These are phyloP conservation scores for Argya squamiceps DNA, from an alignment of 2,797 vertebrate species.

Conservation along the genomic window DNA sequence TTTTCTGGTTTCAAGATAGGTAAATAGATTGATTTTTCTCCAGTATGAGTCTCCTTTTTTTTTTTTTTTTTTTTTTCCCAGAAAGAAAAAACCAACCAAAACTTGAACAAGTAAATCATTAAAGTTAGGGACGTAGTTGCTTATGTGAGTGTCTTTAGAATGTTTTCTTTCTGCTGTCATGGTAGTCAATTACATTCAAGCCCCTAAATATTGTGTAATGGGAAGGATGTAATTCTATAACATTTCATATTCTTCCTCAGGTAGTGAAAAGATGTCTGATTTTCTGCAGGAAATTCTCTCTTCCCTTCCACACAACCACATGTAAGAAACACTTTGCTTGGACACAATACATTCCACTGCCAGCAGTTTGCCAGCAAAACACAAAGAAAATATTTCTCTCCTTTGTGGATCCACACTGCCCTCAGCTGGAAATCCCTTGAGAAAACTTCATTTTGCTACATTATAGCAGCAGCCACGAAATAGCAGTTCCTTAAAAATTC, in stretches of 20 bases:
- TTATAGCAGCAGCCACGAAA: background rate
- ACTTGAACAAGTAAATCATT: background rate
- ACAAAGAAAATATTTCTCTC: background rate
- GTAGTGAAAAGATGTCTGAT: background rate
- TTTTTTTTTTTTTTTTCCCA: background rate
- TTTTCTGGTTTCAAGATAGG: conserved; percentile 57
- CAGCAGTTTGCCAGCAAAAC: background rate
- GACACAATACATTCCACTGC: conserved; percentile 16
- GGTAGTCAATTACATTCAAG: background rate
- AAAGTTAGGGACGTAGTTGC: background rate
- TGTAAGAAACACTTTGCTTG: background rate
- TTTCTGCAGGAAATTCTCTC: background rate
- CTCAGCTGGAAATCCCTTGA: background rate
- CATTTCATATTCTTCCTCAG: background rate
- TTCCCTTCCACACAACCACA: background rate
- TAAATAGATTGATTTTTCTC: background rate
- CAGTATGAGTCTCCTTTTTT: background rate
- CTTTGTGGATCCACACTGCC: background rate
- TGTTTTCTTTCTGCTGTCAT: background rate
- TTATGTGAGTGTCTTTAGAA: background rate
- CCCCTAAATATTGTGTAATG: background rate
- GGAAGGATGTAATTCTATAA: background rate
- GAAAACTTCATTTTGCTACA: background rate
- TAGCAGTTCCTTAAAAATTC: background rate
- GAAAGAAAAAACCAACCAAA: background rate